Conservation (phyloP, 2,888 invertebrate species). For the Tetheella fluctuosa region DNA sequence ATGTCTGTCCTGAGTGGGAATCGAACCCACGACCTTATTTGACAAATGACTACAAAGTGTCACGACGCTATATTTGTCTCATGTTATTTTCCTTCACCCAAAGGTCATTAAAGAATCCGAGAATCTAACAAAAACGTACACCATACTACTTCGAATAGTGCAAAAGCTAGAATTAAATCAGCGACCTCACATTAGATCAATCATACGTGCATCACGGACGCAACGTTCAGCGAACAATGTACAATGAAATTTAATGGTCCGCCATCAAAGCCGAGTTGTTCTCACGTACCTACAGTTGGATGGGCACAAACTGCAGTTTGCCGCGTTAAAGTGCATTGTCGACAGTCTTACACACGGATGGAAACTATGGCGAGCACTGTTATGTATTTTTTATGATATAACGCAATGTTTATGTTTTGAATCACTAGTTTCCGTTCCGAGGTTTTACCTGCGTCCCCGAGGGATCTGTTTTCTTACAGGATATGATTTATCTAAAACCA, state of each 20-base stretch:
- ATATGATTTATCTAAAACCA: no score
- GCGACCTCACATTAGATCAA: constrained; percentile 5
- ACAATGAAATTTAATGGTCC: constrained; percentile 13
- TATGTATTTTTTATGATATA: neutral
- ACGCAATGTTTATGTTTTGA: neutral
- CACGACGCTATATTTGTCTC: no score
- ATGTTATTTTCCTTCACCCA: no score
- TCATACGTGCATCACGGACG: constrained; percentile 7
- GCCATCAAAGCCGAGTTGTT: constrained; percentile 2
- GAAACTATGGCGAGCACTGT: neutral
- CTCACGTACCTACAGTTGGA: constrained; percentile 8
- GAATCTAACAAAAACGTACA: no score
- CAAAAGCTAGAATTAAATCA: neutral
- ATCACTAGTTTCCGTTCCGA: no score
- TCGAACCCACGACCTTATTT: no score
- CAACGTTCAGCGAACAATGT: neutral
- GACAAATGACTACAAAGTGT: no score
- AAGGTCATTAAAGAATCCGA: no score
- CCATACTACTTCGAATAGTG: no score
- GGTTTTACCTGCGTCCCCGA: no score
- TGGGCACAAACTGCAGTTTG: constrained; percentile 14
- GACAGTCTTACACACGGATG: neutral
- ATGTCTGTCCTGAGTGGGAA: no score
- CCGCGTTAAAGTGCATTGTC: constrained; percentile 8
- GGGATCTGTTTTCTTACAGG: no score